Conservation (phyloP, 2,888 invertebrate species). For the Reticulitermes lucifugus region DNA sequence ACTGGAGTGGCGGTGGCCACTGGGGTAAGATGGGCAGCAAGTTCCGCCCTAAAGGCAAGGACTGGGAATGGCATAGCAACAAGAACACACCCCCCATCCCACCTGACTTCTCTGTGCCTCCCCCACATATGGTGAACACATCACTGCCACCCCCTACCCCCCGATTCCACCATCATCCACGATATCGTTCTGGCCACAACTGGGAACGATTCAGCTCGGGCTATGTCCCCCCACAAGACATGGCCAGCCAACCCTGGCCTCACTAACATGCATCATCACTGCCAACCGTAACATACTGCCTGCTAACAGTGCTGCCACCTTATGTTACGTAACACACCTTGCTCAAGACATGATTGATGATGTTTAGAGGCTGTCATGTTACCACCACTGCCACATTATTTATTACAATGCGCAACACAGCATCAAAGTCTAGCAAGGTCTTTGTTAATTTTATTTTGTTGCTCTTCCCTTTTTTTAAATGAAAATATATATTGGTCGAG, state of each 20-base stretch:
- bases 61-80: slow-evolving; percentile 73
- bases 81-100: slow-evolving; percentile 37
- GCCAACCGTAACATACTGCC: slow-evolving; percentile 35
- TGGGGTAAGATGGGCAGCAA: slow-evolving; percentile 68
- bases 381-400: not conserved
- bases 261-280: slow-evolving; percentile 23
- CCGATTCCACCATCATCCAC: slow-evolving; percentile 36
- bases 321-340: slow-evolving; percentile 26
- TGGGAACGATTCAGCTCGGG: slow-evolving; percentile 28
- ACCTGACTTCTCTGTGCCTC: slow-evolving; percentile 50
- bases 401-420: not conserved
- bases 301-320: slow-evolving; percentile 37
- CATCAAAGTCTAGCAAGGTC: not conserved
- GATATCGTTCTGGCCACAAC: slow-evolving; percentile 33
- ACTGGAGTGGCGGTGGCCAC: slow-evolving; percentile 43
- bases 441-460: slow-evolving; percentile 34
- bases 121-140: slow-evolving; percentile 50
- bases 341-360: slow-evolving; percentile 30
- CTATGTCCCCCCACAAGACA: slow-evolving; percentile 5
- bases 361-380: not conserved
- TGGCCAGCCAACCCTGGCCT: slow-evolving; percentile 20
- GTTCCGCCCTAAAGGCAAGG: slow-evolving; percentile 79
- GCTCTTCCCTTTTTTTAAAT: slow-evolving; percentile 10
- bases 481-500: not conserved
- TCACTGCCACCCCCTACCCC: slow-evolving; percentile 51